phyloP scores from a whole-genome alignment of 2,888 invertebrate species.

The Tinea semifulvella region DNA sequence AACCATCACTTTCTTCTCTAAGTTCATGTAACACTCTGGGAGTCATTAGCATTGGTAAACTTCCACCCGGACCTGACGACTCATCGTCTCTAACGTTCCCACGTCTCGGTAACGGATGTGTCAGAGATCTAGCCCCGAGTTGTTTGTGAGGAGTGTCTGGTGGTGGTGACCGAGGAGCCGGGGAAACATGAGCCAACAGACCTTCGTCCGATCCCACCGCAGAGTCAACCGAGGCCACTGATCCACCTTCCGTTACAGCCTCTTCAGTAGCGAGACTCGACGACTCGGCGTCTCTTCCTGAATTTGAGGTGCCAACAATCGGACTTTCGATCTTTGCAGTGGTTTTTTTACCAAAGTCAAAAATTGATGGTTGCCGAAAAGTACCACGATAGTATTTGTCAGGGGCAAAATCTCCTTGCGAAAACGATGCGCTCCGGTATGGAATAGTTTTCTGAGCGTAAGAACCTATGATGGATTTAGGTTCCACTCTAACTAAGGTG shows the following conservation, averaged over 20 bases:
- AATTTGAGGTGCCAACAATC: slow-evolving; percentile 28
- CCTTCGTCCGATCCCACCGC: slow-evolving; percentile 70
- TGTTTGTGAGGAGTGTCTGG: slow-evolving; percentile 57
- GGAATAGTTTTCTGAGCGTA: slow-evolving; percentile 75
- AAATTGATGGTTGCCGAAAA: slow-evolving; percentile 44
- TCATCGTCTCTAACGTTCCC: slow-evolving; percentile 48
- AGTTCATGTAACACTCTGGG: slow-evolving; percentile 53
- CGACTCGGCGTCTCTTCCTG: slow-evolving; percentile 40
- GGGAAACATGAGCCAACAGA: slow-evolving; percentile 47
- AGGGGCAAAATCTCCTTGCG: slow-evolving; percentile 82
- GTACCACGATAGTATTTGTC: slow-evolving; percentile 56
- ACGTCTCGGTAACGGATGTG: slow-evolving; percentile 58
- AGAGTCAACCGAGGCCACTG: slow-evolving; percentile 68
- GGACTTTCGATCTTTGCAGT: slow-evolving; percentile 27
- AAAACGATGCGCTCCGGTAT: slow-evolving; percentile 86
- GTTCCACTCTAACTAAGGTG: slow-evolving; percentile 65
- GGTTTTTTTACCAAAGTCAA: slow-evolving; percentile 49
- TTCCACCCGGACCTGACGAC: slow-evolving; percentile 40
- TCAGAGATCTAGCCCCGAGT: slow-evolving; percentile 57
- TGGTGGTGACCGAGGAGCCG: slow-evolving; percentile 51
- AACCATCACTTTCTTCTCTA: slow-evolving; percentile 61
- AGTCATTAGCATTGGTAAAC: slow-evolving; percentile 46
- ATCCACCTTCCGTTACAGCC: slow-evolving; percentile 51
- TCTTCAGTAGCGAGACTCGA: slow-evolving; percentile 42
- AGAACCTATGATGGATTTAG: slow-evolving; percentile 68